Percentiles rank a stretch among this genome's conserved stretches.
phyloP scores from a whole-genome alignment of 2,797 vertebrate species.

The Betta splendens region DNA sequence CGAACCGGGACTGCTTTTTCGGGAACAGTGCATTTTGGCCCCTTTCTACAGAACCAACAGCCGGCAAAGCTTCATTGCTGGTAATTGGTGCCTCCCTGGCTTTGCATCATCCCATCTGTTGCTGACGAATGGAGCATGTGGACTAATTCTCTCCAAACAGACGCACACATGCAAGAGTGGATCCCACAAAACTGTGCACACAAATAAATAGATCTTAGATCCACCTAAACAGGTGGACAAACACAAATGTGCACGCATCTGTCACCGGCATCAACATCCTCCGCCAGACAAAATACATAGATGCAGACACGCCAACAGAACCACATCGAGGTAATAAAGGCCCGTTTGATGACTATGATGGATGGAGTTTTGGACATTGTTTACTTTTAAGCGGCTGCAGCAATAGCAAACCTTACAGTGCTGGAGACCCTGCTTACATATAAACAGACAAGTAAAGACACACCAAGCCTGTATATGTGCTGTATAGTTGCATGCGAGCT shows the following conservation, averaged over 20 bases:
- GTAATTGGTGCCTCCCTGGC: slow-evolving; percentile 68
- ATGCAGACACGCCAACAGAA: slow-evolving; percentile 31
- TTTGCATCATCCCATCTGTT: slow-evolving; percentile 68
- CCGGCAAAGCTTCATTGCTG: slow-evolving; percentile 55
- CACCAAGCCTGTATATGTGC: slow-evolving; percentile 46
- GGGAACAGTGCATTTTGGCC: slow-evolving; percentile 41
- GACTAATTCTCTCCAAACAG: slow-evolving; percentile 45
- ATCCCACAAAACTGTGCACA: slow-evolving; percentile 21
- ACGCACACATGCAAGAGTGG: slow-evolving; percentile 22
- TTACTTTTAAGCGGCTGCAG: slow-evolving; percentile 67
- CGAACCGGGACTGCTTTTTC: slow-evolving; percentile 10
- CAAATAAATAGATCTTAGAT: slow-evolving; percentile 24
- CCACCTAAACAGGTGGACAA: slow-evolving; percentile 35
- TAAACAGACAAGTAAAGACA: slow-evolving; percentile 53
- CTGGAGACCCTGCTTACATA: slow-evolving; percentile 24
- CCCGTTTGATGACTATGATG: slow-evolving; percentile 78
- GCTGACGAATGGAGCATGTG: slow-evolving; percentile 61
- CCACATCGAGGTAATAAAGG: slow-evolving; percentile 58
- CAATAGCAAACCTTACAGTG: slow-evolving; percentile 64
- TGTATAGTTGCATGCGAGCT: slow-evolving; percentile 29
- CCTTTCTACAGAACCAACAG: slow-evolving; percentile 42
- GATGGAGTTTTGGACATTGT: slow-evolving; percentile 76
- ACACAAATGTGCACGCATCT: slow-evolving; percentile 32
- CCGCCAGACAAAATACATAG: too few relatives aligned
- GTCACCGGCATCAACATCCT: slow-evolving; percentile 25